Base-by-base conservation (phyloP, 2,797 vertebrate species). In the Gymnothorax javanicus region DNA sequence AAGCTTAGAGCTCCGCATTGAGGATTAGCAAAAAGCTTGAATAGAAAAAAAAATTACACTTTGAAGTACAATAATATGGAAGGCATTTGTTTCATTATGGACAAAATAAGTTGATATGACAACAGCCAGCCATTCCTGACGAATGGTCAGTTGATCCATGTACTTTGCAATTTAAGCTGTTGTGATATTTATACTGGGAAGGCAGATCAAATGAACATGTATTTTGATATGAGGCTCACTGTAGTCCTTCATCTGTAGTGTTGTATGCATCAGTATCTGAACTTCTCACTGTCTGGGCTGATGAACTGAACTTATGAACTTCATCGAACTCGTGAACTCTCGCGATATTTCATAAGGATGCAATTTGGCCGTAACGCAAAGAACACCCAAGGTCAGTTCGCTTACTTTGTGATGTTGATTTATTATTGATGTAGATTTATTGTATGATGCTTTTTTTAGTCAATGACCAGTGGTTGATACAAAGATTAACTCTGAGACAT, bases 191-290 rank as follows among this genome's bases (percentile, higher is more conserved):
- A 87, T 87, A 33, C 64, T 43, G 62, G 58, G 69, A 87, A n/a
- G 82, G 82, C 69, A 75, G 83, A 87, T 87, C 86, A 84, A 84
- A 83, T 87, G 83, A 77, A 84, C 83, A 84, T 87, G 82, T 87
- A 83, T 84, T 84, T 84, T 25, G 82, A 87, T 87, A 87, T 84
- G 82, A 69, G 82, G 56, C n/a, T 12, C 43, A 54, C 67, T 52
- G 54, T 7, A 17, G 62, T 71, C 81, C 77, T 52, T 87, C 2
- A 58, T 83, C 57, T 83, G 81, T 60, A 50, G n/a, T 15, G 58
- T 17, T 27, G 33, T 86, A 52, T 33, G 15, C 23, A 58, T 83
- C 62, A 50, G n/a, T 25, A 43, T 69, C 77, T 67, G 8, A 86
- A 71, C 33, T 2, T 43, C 33, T 69, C 23, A n/a, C 64, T 9